Percentiles rank a stretch among this genome's conserved stretches.
Evolutionary conservation across 2,797 vertebrate species (phyloP).

Genomic region (Gadopsis bispinosus): DNA sequence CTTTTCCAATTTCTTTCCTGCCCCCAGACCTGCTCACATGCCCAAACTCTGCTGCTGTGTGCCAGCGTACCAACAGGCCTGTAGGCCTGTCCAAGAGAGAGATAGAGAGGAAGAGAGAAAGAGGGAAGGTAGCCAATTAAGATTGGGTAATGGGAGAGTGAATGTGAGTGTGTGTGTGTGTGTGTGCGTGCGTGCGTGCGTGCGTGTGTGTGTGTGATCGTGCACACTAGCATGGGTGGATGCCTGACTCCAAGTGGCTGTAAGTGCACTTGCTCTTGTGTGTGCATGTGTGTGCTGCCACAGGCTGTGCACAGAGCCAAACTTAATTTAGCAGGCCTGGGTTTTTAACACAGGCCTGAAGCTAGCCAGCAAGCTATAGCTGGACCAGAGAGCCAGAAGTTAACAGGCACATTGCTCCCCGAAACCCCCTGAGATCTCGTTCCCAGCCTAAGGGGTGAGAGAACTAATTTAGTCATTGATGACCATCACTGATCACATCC

Average conservation of each 20-base stretch:
- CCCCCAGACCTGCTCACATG: conserved; percentile 67
- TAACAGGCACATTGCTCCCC: conserved; percentile 75
- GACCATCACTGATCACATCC: conserved; percentile 79
- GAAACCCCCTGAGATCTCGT: conserved; percentile 71
- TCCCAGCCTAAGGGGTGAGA: conserved; percentile 61
- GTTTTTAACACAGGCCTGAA: conserved; percentile 81
- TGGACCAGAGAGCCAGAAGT: conserved; percentile 77
- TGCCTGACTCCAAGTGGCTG: conserved; percentile 67
- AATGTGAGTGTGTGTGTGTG: conserved; percentile 39
- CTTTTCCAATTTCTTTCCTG: conserved; percentile 78
- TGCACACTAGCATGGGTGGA: conserved; percentile 49
- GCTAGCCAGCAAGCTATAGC: conserved; percentile 73
- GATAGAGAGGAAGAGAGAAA: conserved; percentile 61
- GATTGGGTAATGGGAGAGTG: conserved; percentile 81
- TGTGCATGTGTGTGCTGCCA: conserved; percentile 71
- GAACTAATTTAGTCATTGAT: conserved; percentile 84
- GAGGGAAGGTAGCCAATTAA: conserved; percentile 83
- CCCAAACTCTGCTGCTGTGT: conserved; percentile 69
- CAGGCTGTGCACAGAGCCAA: conserved; percentile 80
- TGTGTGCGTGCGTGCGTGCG: conserved; percentile 21
- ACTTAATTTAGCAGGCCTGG: conserved; percentile 83
- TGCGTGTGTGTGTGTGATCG: conserved; percentile 34
- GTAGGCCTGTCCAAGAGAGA: conserved; percentile 76
- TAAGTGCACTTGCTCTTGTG: conserved; percentile 57
- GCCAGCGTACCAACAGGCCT: conserved; percentile 71